Evolutionary conservation across 2,888 invertebrate species (phyloP).

Genomic region (Ochropleura plecta): DNA sequence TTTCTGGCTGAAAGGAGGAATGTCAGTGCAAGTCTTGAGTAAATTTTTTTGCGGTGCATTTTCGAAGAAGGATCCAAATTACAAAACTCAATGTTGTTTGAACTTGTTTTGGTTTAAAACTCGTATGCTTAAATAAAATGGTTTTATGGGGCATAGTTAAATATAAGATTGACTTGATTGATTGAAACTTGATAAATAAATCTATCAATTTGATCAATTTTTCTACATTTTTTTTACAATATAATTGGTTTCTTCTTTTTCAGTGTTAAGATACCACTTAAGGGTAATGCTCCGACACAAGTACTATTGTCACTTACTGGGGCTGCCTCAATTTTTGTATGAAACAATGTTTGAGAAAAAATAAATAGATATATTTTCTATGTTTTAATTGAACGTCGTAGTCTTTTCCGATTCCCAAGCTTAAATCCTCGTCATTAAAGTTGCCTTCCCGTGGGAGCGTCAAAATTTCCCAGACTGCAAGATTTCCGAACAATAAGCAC

Average conservation of each 20-base stretch:
- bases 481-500: constrained; percentile 13
- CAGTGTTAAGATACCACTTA: too few species aligned
- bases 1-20: constrained; percentile 11
- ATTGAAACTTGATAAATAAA: too few species aligned
- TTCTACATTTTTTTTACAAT: too few species aligned
- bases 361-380: neutral
- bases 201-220: too few species aligned
- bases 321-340: too few species aligned
- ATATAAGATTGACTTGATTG: too few species aligned
- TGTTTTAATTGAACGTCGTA: neutral
- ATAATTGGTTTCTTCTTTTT: too few species aligned
- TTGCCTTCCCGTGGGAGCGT: constrained; percentile 51
- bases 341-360: too few species aligned
- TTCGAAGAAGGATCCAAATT: constrained; percentile 5
- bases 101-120: neutral
- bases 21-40: neutral
- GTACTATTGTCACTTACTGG: too few species aligned
- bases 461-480: constrained; percentile 37
- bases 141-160: neutral
- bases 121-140: too few species aligned
- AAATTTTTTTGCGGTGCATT: neutral
- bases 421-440: constrained; percentile 21
- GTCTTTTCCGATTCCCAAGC: constrained; percentile 32
- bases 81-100: neutral
- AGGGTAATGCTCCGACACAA: too few species aligned